Conservation (phyloP, 2,113 vertebrate species). For the Ictalurus punctatus region DNA sequence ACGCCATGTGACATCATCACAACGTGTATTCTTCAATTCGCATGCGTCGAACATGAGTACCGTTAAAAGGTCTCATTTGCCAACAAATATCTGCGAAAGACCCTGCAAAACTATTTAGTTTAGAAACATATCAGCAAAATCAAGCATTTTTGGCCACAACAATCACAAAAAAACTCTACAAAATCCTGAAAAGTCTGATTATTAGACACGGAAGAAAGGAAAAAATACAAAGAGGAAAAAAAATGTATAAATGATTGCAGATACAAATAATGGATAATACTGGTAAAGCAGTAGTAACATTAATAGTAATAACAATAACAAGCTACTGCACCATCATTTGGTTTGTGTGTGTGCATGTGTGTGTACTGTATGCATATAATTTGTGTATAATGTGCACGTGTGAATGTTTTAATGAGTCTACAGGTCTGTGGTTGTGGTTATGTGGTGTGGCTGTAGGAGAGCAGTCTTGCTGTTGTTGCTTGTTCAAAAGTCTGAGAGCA, state of each 20-base stretch:
- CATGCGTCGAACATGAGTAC: too few relatives aligned
- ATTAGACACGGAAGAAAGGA: too few relatives aligned
- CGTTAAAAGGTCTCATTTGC: too few relatives aligned
- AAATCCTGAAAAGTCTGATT: too few relatives aligned
- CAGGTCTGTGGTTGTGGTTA: not conserved
- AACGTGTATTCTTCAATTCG: too few relatives aligned
- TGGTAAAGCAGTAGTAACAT: too few relatives aligned
- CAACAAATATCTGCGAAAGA: too few relatives aligned
- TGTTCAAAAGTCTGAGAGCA: not conserved
- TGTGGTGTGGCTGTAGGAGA: not conserved
- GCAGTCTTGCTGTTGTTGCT: not conserved
- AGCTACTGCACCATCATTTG: not conserved
- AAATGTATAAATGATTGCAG: not conserved
- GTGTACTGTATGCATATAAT: not conserved
- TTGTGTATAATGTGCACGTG: not conserved
- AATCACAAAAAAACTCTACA: too few relatives aligned
- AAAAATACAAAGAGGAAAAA: not conserved
- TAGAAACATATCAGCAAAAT: too few relatives aligned
- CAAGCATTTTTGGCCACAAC: too few relatives aligned
- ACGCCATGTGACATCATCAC: too few relatives aligned
- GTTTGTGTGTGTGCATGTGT: not conserved
- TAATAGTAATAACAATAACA: not conserved
- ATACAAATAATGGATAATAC: not conserved
- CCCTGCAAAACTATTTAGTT: too few relatives aligned
- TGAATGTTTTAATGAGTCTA: not conserved